Conservation (phyloP, 2,797 vertebrate species). For the Schizothorax lantsangensis region DNA sequence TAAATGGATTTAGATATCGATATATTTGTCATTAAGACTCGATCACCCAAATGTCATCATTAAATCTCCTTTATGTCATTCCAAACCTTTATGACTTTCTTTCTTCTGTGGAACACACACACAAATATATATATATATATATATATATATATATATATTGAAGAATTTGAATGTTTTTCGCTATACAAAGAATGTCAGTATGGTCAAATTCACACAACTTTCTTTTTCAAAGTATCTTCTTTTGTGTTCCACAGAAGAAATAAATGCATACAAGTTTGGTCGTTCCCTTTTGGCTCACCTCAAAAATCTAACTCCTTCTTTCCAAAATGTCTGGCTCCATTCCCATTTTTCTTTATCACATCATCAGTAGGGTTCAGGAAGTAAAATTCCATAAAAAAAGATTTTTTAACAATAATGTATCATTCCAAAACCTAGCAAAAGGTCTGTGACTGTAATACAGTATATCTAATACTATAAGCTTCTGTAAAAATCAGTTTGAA, state of each 20-base stretch:
- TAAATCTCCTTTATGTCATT: not conserved
- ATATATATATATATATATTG: not conserved
- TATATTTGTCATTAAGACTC: not conserved
- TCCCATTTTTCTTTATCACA: not conserved
- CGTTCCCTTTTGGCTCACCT: not conserved
- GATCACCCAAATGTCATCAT: not conserved
- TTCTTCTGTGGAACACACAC: not conserved
- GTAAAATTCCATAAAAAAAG: not conserved
- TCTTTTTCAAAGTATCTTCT: not conserved
- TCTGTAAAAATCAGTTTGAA: not conserved
- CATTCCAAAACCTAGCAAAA: not conserved
- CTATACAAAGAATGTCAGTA: not conserved
- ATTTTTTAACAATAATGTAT: not conserved
- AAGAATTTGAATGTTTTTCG: not conserved
- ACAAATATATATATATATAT: too few relatives aligned
- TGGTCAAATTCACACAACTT: not conserved
- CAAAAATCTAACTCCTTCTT: not conserved
- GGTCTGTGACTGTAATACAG: not conserved
- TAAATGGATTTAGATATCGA: not conserved
- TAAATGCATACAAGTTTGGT: not conserved
- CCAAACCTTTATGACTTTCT: not conserved
- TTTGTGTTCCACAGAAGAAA: not conserved
- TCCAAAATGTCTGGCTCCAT: not conserved
- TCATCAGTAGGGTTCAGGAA: not conserved
- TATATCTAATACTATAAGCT: not conserved